These are phyloP conservation scores for Mormyrus iriodes DNA, from an alignment of 2,113 vertebrate species.

Conservation along the genomic window DNA sequence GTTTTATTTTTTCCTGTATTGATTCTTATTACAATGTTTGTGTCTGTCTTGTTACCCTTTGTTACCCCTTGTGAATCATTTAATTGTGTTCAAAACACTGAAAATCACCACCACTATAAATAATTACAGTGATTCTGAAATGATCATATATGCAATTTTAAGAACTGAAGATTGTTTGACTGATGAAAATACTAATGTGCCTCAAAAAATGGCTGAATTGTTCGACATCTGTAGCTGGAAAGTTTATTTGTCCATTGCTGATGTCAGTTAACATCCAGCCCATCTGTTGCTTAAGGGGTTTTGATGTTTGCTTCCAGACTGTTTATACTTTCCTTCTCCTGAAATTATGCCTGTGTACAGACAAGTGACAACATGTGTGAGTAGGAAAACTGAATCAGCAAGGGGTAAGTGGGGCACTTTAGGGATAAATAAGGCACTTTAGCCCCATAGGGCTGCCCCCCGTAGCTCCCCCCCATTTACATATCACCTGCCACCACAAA, in stretches of 20 bases:
- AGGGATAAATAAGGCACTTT: background rate
- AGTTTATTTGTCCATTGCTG: background rate
- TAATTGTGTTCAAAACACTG: background rate
- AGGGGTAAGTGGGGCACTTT: background rate
- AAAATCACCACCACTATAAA: background rate
- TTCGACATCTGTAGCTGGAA: background rate
- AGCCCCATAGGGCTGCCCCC: background rate
- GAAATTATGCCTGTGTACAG: background rate
- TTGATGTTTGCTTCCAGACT: background rate
- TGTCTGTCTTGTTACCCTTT: background rate
- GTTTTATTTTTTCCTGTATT: background rate
- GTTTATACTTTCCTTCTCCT: background rate
- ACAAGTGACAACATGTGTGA: background rate
- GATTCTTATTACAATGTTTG: background rate
- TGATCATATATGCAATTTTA: background rate
- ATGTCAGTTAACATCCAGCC: background rate
- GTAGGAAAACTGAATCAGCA: background rate
- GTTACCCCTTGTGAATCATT: background rate
- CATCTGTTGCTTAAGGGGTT: background rate
- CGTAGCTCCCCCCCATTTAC: background rate
- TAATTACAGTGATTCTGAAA: background rate
- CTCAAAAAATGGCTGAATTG: background rate
- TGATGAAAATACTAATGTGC: background rate
- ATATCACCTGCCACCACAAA: background rate
- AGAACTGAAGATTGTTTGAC: background rate